phyloP scores from a whole-genome alignment of 1,140 invertebrate genomes.

The Pantala flavescens region DNA sequence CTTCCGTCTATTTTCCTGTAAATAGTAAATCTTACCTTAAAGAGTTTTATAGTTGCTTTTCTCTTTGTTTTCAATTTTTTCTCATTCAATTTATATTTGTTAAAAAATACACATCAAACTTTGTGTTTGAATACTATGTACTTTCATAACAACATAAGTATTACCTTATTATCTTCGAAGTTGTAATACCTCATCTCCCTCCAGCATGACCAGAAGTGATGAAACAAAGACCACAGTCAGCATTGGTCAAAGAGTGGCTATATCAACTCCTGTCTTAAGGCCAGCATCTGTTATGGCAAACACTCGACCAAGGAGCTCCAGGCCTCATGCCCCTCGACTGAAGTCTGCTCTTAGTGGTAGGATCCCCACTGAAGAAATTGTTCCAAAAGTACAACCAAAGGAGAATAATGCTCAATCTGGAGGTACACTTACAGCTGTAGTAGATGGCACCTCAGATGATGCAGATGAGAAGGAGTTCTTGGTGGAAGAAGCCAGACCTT shows the following conservation, averaged over 20 bases:
- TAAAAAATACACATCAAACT: too few relatives aligned
- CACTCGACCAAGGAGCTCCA: background rate
- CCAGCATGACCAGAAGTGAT: background rate
- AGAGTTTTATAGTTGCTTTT: too few relatives aligned
- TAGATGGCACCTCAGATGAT: background rate
- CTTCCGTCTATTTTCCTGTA: too few relatives aligned
- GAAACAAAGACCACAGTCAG: background rate
- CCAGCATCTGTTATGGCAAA: background rate
- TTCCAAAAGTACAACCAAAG: background rate
- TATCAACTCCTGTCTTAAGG: background rate
- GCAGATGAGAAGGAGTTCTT: background rate
- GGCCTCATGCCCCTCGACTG: background rate
- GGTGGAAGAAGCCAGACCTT: background rate
- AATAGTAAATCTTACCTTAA: too few relatives aligned
- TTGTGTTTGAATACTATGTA: too few relatives aligned
- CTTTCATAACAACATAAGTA: too few relatives aligned
- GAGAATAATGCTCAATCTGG: background rate
- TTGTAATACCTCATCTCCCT: background rate
- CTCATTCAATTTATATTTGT: too few relatives aligned
- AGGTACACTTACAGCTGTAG: background rate
- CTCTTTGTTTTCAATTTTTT: too few relatives aligned
- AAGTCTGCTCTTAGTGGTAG: background rate
- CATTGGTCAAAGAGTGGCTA: background rate
- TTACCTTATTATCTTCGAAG: too few relatives aligned
- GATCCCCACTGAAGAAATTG: background rate